phyloP scores from a whole-genome alignment of 2,113 vertebrate species.

The Coptodon bakossiorum region DNA sequence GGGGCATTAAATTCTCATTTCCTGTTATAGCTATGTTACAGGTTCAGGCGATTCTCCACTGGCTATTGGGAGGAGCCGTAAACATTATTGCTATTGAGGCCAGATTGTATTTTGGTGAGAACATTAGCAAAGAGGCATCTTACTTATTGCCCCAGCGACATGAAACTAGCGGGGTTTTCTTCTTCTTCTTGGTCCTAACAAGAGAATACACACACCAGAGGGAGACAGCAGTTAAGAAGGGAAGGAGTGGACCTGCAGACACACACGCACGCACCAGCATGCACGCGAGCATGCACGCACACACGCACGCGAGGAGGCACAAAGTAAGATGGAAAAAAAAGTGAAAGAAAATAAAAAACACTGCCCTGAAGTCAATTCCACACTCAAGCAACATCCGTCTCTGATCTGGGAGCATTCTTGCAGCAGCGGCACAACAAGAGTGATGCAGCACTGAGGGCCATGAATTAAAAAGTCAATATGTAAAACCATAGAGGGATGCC shows the following conservation, averaged over 20 bases:
- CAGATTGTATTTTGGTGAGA: constrained; percentile 37
- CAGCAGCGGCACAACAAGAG: constrained; percentile 55
- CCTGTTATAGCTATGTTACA: constrained; percentile 43
- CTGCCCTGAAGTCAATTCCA: constrained; percentile 55
- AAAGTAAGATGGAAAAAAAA: not conserved
- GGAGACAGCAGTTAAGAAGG: not conserved
- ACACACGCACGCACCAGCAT: not conserved
- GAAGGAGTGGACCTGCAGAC: constrained; percentile 6
- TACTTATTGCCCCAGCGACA: constrained; percentile 24
- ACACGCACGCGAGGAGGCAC: not conserved
- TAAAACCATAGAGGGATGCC: constrained; percentile 67
- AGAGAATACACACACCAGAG: constrained; percentile 6
- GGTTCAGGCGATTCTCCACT: constrained; percentile 38
- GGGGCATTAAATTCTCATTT: constrained; percentile 50
- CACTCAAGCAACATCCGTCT: constrained; percentile 58
- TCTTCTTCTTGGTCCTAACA: not conserved
- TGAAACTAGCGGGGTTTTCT: not conserved
- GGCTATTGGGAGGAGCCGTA: constrained; percentile 46
- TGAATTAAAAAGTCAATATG: constrained; percentile 69
- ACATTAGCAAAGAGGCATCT: constrained; percentile 39
- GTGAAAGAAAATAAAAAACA: constrained; percentile 13
- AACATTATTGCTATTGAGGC: constrained; percentile 52
- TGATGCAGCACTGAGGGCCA: constrained; percentile 60
- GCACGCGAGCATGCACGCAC: accelerated
- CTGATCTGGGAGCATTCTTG: constrained; percentile 40